Percentiles rank a stretch among this genome's conserved stretches.
Evolutionary conservation across 1,140 invertebrate genomes (phyloP).

Genomic region (Anadara kagoshimensis): DNA sequence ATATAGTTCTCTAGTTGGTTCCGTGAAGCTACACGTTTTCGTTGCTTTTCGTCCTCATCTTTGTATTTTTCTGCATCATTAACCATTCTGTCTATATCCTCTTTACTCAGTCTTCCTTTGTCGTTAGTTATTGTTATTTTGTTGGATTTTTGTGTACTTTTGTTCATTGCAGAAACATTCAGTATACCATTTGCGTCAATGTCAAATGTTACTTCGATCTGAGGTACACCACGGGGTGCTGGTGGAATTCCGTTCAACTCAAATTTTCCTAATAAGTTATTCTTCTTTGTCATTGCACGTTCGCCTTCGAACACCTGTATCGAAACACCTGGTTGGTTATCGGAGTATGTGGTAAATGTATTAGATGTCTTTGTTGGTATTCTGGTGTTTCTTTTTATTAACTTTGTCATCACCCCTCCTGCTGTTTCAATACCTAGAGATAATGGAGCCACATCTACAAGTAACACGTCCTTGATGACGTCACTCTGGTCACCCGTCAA

Average conservation of each 20-base stretch:
- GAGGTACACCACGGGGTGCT: conserved; percentile 91
- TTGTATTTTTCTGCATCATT: conserved; percentile 77
- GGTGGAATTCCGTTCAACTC: conserved; percentile 93
- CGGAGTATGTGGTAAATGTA: conserved; percentile 70
- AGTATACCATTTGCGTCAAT: conserved; percentile 78
- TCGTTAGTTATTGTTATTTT: conserved; percentile 78
- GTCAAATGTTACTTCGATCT: conserved; percentile 80
- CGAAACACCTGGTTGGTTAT: conserved; percentile 84
- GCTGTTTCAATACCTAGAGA: conserved; percentile 76
- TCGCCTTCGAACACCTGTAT: conserved; percentile 90
- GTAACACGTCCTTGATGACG: conserved; percentile 63
- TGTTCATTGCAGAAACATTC: conserved; percentile 84
- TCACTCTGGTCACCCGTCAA: conserved; percentile 62
- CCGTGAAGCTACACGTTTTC: conserved; percentile 58
- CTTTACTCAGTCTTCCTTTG: conserved; percentile 76
- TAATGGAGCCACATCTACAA: conserved; percentile 69
- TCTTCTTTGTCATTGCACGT: conserved; percentile 87
- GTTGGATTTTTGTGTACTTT: conserved; percentile 85
- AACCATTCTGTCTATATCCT: conserved; percentile 77
- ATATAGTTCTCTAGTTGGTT: conserved; percentile 85
- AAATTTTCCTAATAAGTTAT: conserved; percentile 75
- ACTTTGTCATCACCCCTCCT: conserved; percentile 78
- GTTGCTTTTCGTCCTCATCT: conserved; percentile 70
- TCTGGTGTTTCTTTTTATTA: conserved; percentile 64
- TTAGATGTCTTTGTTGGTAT: conserved; percentile 69